Conservation (phyloP, 2,888 invertebrate species). For the Cheilosia vernalis region DNA sequence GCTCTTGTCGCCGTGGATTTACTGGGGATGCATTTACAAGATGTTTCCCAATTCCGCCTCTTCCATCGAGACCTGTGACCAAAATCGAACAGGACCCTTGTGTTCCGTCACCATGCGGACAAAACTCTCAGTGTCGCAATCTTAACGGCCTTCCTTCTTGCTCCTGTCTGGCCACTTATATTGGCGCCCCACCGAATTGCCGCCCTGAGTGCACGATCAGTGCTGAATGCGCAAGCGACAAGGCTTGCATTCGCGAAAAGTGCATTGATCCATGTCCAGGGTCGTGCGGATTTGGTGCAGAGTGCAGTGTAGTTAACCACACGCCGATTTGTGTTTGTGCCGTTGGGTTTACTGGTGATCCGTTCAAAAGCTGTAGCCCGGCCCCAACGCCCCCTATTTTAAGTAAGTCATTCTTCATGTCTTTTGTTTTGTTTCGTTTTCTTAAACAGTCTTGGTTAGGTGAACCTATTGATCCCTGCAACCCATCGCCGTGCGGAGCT, state of each 20-base stretch:
- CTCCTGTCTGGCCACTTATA: constrained; percentile 86
- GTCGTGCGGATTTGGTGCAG: constrained; percentile 87
- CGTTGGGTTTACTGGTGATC: constrained; percentile 85
- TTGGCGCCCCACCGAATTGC: constrained; percentile 89
- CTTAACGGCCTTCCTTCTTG: constrained; percentile 87
- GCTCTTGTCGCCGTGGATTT: constrained; percentile 88
- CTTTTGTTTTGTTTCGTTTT: constrained; percentile 25
- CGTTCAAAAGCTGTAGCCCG: constrained; percentile 84
- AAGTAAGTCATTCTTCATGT: constrained; percentile 77
- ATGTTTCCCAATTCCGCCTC: constrained; percentile 84
- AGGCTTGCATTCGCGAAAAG: constrained; percentile 88
- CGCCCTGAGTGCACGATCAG: constrained; percentile 88
- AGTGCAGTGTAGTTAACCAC: constrained; percentile 87
- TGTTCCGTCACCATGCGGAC: constrained; percentile 87
- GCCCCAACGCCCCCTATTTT: constrained; percentile 77
- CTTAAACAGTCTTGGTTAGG: constrained; percentile 76
- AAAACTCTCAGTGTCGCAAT: constrained; percentile 86
- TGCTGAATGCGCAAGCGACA: constrained; percentile 87
- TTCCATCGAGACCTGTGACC: constrained; percentile 76
- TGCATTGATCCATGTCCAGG: constrained; percentile 89
- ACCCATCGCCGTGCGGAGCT: constrained; percentile 88
- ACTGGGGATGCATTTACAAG: constrained; percentile 90
- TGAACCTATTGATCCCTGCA: constrained; percentile 86
- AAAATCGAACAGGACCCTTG: constrained; percentile 85
- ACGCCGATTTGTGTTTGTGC: constrained; percentile 87